A percentile compares a stretch with the other conserved stretches of the same genome.
Evolutionary conservation across 2,113 vertebrate genomes (phyloP).

Genomic region (Epinephelus fuscoguttatus): DNA sequence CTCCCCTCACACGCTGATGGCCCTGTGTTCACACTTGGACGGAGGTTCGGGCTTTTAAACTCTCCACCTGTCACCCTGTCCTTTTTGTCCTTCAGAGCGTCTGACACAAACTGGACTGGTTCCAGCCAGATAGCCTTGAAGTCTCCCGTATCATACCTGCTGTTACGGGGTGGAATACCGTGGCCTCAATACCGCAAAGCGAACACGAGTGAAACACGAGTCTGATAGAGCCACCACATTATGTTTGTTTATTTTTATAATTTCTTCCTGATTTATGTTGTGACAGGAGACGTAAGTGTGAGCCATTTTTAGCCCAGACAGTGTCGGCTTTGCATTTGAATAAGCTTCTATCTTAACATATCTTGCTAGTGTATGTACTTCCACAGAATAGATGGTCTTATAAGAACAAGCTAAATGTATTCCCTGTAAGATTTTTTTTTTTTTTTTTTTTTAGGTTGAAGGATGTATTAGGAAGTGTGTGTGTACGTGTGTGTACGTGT

Average conservation of each 20-base stretch:
- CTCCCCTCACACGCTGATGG: background rate
- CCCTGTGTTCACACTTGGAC: constrained; percentile 43
- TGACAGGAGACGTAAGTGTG: constrained; percentile 46
- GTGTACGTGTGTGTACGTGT: constrained; percentile 13
- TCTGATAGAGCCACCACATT: constrained; percentile 18
- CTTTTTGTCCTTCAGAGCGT: constrained; percentile 39
- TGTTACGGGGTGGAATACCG: background rate
- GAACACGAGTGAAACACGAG: background rate
- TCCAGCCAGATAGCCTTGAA: constrained; percentile 19
- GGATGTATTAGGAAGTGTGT: constrained; percentile 55
- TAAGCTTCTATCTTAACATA: constrained; percentile 39
- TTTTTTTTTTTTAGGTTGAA: constrained; percentile 58
- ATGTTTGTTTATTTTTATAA: constrained; percentile 53
- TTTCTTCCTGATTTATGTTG: constrained; percentile 61
- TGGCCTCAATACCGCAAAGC: constrained; percentile 10
- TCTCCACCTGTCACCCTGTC: constrained; percentile 55
- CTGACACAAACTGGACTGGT: constrained; percentile 3
- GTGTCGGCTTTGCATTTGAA: constrained; percentile 35
- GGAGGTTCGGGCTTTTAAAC: constrained; percentile 45
- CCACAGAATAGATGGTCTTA: constrained; percentile 56
- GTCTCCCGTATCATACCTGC: background rate
- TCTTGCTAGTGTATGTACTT: constrained; percentile 20
- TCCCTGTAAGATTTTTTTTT: constrained; percentile 54
- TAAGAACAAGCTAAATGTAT: constrained; percentile 62
- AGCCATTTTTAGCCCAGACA: constrained; percentile 61